A percentile compares a stretch with the other conserved stretches of the same genome.
phyloP scores from a whole-genome alignment of 37 sponge, comb jelly and placozoan species.

The Aplysina aerophoba region DNA sequence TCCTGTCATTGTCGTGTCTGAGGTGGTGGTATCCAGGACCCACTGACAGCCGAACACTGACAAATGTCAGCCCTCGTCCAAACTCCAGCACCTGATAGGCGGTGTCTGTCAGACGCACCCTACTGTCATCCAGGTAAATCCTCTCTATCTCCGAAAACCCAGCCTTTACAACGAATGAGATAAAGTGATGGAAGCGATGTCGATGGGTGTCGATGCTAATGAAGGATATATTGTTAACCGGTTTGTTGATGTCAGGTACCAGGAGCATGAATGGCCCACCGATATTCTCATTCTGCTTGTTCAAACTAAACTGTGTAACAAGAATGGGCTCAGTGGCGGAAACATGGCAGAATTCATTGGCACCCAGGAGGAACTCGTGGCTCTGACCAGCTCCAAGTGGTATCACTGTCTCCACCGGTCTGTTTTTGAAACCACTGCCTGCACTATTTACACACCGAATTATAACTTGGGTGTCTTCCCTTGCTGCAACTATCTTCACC shows the following conservation, averaged over 20 bases:
- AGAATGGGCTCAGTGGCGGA: not conserved
- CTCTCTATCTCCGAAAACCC: conserved; percentile 41
- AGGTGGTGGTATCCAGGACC: too few relatives aligned
- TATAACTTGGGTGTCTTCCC: not conserved
- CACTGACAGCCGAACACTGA: too few relatives aligned
- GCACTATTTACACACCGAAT: not conserved
- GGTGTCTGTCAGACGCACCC: too few relatives aligned
- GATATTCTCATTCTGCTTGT: not conserved
- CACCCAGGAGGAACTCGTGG: not conserved
- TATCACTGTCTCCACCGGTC: not conserved
- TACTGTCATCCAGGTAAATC: not conserved
- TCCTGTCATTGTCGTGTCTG: too few relatives aligned
- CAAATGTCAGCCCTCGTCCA: too few relatives aligned
- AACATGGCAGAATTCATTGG: not conserved
- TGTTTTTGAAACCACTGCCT: conserved; percentile 10
- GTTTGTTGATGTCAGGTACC: conserved; percentile 2
- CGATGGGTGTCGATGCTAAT: not conserved
- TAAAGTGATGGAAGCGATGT: conserved; percentile 16
- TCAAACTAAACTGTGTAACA: not conserved
- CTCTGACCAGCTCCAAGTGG: not conserved
- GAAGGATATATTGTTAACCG: not conserved
- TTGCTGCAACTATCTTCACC: conserved; percentile 3
- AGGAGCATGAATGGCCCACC: conserved; percentile 27
- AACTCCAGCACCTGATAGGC: too few relatives aligned
- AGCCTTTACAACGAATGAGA: not conserved